A percentile compares a stretch with the other conserved stretches of the same genome.
Evolutionary conservation across 1,140 invertebrate species (phyloP).

Genomic region (Melipona quadrifasciata): DNA sequence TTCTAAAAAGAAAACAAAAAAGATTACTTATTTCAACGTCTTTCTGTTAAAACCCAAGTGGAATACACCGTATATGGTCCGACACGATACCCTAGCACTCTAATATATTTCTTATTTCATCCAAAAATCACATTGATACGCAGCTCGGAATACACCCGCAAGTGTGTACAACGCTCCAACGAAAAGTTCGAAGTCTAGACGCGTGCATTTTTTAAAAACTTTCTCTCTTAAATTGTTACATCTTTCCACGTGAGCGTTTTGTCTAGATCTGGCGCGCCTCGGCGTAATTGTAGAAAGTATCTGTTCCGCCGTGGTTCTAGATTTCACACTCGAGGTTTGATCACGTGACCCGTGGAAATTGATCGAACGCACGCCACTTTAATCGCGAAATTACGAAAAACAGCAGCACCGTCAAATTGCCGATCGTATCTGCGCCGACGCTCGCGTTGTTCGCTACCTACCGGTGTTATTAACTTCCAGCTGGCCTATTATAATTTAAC

Average conservation of each 20-base stretch:
- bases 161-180: too few species aligned
- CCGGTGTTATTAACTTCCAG: not conserved
- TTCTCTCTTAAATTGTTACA: too few species aligned
- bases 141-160: too few species aligned
- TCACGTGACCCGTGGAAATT: conserved; percentile 27
- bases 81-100: not conserved
- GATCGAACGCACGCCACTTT: conserved; percentile 27
- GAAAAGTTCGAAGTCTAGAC: too few species aligned
- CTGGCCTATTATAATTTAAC: conserved; percentile 8
- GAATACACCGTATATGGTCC: not conserved
- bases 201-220: too few species aligned
- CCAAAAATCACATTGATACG: too few species aligned
- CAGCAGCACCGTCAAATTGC: conserved; percentile 6
- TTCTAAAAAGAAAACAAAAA: too few species aligned
- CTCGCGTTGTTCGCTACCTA: too few species aligned
- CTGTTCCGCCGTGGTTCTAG: not conserved
- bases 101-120: not conserved
- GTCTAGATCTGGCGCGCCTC: too few species aligned
- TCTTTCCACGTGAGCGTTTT: too few species aligned
- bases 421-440: conserved; percentile 1
- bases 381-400: conserved; percentile 18
- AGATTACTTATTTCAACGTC: too few species aligned
- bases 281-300: too few species aligned
- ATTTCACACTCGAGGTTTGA: conserved; percentile 57
- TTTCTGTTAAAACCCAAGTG: not conserved